Conservation (phyloP, 2,888 invertebrate genomes). For the Eurois occulta region DNA sequence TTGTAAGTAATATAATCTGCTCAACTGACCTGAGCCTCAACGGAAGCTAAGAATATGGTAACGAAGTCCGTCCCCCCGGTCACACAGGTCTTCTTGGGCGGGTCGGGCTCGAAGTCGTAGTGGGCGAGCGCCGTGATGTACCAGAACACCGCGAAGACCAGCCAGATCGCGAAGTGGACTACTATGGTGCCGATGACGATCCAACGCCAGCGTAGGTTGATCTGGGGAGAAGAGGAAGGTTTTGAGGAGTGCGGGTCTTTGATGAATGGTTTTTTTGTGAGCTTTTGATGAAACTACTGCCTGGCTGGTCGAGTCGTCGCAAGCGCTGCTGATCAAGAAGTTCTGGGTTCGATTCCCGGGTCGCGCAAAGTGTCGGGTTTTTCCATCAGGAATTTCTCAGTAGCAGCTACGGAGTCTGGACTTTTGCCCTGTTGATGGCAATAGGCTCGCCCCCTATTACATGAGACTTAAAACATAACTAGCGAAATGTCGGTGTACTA, state of each 20-base stretch:
- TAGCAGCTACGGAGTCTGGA: too few relatives aligned
- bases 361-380: too few relatives aligned
- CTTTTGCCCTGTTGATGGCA: too few relatives aligned
- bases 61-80: slow-evolving; percentile 87
- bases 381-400: too few relatives aligned
- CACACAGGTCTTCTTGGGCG: slow-evolving; percentile 83
- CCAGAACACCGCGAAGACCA: slow-evolving; percentile 88
- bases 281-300: neutral
- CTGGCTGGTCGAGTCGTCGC: too few relatives aligned
- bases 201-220: slow-evolving; percentile 88
- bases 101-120: slow-evolving; percentile 87
- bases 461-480: too few relatives aligned
- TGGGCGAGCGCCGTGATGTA: slow-evolving; percentile 86
- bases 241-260: neutral
- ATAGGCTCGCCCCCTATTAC: too few relatives aligned
- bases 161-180: slow-evolving; percentile 87
- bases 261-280: neutral
- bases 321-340: too few relatives aligned
- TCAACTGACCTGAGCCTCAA: slow-evolving; percentile 84
- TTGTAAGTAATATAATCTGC: neutral
- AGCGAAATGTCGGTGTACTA: too few relatives aligned
- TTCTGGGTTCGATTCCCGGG: too few relatives aligned
- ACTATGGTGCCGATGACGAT: slow-evolving; percentile 86
- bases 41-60: slow-evolving; percentile 87
- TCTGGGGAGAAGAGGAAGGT: slow-evolving; percentile 69